These are phyloP conservation scores for Dryomyza anilis DNA, from an alignment of 2,888 invertebrate species.

Conservation along the genomic window DNA sequence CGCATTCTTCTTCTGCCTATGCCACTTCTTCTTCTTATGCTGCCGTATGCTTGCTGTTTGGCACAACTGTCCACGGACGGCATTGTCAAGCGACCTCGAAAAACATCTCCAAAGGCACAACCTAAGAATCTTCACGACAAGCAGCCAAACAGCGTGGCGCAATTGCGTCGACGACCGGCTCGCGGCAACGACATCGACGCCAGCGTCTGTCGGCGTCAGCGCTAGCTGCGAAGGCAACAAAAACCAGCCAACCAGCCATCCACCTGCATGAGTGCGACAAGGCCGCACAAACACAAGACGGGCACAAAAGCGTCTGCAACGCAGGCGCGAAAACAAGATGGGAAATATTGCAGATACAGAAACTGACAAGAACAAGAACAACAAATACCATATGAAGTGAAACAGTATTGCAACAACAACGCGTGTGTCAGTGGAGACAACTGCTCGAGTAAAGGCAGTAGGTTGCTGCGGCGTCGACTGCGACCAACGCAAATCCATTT, in stretches of 20 bases:
- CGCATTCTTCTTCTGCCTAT: background rate
- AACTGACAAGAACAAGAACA: background rate
- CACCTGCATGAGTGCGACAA: slow-evolving; percentile 48
- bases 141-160: slow-evolving; percentile 11
- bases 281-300: too few relatives aligned
- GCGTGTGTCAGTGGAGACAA: slow-evolving; percentile 12
- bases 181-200: background rate
- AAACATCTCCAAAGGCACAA: slow-evolving; percentile 17
- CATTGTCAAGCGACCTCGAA: slow-evolving; percentile 18
- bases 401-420: background rate
- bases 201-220: background rate
- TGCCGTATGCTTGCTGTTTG: too few relatives aligned
- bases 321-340: slow-evolving; percentile 50
- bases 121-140: background rate
- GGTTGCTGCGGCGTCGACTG: too few relatives aligned
- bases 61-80: too few relatives aligned
- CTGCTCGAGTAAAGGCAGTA: too few relatives aligned
- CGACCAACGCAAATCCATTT: background rate
- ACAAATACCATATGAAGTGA: too few relatives aligned
- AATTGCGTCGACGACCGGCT: slow-evolving; percentile 3
- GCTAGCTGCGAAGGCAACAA: background rate
- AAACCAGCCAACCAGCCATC: slow-evolving; percentile 12
- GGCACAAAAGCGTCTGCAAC: slow-evolving; percentile 35
- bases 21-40: background rate
- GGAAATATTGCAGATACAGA: slow-evolving; percentile 53